These are phyloP conservation scores for Anoplophora glabripennis DNA, from an alignment of 1,140 invertebrate genomes.

Conservation along the genomic window DNA sequence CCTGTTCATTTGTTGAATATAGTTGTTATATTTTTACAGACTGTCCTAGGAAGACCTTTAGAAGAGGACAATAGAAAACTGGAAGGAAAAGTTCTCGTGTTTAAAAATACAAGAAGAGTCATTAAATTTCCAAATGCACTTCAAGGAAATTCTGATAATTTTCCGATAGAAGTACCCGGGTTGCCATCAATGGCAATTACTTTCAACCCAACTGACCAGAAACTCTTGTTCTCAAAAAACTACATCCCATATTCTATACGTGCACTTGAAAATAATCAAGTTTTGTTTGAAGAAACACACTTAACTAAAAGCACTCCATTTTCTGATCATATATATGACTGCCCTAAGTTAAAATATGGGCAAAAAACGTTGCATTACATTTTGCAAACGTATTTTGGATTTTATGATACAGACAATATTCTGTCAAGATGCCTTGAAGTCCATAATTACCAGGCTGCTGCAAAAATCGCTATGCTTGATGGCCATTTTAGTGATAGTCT, in stretches of 20 bases:
- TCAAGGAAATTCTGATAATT: slow-evolving; percentile 35
- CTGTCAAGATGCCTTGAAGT: slow-evolving; percentile 45
- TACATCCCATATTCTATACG: slow-evolving; percentile 28
- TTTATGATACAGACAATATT: slow-evolving; percentile 46
- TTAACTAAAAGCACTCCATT: background rate
- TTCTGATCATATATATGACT: slow-evolving; percentile 32
- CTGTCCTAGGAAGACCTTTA: slow-evolving; percentile 47
- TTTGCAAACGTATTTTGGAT: slow-evolving; percentile 45
- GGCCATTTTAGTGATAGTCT: slow-evolving; percentile 50
- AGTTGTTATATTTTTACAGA: slow-evolving; percentile 35
- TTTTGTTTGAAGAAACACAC: background rate
- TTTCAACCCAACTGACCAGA: slow-evolving; percentile 37
- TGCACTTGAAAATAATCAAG: slow-evolving; percentile 30
- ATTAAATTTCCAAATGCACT: slow-evolving; percentile 50
- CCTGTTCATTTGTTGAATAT: too few species aligned
- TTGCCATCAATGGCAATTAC: slow-evolving; percentile 45
- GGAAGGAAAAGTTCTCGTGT: slow-evolving; percentile 51
- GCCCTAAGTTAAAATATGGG: slow-evolving; percentile 36
- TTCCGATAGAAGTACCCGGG: slow-evolving; percentile 45
- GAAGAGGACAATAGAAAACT: slow-evolving; percentile 46
- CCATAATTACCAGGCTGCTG: slow-evolving; percentile 49
- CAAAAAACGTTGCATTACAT: slow-evolving; percentile 48
- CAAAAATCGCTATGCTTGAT: slow-evolving; percentile 49
- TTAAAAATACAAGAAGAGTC: slow-evolving; percentile 53
- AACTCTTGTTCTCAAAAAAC: slow-evolving; percentile 33